Evolutionary conservation across 2,888 invertebrate genomes (phyloP).

Genomic region (Tetanocera ferruginea): DNA sequence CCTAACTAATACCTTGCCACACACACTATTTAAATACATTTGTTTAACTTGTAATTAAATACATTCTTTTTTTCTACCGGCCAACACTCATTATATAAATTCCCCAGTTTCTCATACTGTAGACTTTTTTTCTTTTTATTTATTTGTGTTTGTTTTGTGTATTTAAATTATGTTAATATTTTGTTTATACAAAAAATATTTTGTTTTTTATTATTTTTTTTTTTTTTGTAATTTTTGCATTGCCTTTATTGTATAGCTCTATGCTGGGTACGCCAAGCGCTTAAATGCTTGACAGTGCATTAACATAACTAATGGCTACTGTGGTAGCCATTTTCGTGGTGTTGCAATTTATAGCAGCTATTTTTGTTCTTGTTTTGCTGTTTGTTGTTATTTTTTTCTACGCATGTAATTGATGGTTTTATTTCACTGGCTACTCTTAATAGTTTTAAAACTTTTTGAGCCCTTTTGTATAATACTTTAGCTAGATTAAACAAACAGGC

Average conservation of each 20-base stretch:
- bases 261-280: background rate
- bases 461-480: no score
- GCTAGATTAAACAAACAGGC: no score
- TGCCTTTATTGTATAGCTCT: no score
- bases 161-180: slow-evolving; percentile 1
- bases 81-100: background rate
- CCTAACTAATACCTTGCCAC: background rate
- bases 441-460: no score
- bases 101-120: background rate
- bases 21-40: background rate
- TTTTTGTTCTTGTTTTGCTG: background rate
- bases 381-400: background rate
- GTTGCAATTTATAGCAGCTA: background rate
- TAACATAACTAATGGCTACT: background rate
- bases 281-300: background rate
- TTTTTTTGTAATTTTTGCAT: background rate
- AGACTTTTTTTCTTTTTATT: background rate
- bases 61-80: background rate
- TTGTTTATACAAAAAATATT: background rate
- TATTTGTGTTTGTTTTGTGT: background rate
- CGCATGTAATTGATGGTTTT: background rate
- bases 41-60: slow-evolving; percentile 17
- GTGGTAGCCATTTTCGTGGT: background rate
- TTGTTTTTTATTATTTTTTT: background rate
- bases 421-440: background rate